These are phyloP conservation scores for Ictalurus punctatus DNA, from an alignment of 2,113 vertebrate genomes.

Conservation along the genomic window DNA sequence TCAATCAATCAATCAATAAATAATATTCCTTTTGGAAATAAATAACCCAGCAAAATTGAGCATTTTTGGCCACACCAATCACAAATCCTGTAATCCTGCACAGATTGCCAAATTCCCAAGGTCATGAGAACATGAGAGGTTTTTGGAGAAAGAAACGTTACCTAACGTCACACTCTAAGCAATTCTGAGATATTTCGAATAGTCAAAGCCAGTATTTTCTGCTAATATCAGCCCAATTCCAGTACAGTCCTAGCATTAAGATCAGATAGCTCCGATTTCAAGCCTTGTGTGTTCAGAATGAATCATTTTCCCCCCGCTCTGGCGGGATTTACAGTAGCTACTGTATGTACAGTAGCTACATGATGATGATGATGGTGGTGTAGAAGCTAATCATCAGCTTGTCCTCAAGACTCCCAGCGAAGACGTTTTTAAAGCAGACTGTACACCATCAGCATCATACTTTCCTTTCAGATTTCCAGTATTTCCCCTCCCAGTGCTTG, in stretches of 20 bases:
- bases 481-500: background rate
- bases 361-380: background rate
- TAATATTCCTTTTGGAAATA: too few relatives aligned
- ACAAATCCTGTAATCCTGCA: too few relatives aligned
- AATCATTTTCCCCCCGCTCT: background rate
- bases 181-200: background rate
- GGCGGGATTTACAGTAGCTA: background rate
- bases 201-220: background rate
- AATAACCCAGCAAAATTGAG: too few relatives aligned
- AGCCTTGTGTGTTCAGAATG: background rate
- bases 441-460: too few relatives aligned
- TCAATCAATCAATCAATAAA: too few relatives aligned
- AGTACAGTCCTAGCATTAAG: background rate
- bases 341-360: background rate
- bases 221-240: background rate
- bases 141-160: background rate
- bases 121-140: background rate
- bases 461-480: background rate
- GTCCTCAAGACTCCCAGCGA: slow-evolving; percentile 3
- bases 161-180: background rate
- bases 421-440: background rate
- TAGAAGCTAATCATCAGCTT: background rate
- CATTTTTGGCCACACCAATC: too few relatives aligned
- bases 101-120: background rate
- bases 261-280: background rate